Conservation (phyloP, 2,888 invertebrate genomes). For the Cataglyphis livida region DNA sequence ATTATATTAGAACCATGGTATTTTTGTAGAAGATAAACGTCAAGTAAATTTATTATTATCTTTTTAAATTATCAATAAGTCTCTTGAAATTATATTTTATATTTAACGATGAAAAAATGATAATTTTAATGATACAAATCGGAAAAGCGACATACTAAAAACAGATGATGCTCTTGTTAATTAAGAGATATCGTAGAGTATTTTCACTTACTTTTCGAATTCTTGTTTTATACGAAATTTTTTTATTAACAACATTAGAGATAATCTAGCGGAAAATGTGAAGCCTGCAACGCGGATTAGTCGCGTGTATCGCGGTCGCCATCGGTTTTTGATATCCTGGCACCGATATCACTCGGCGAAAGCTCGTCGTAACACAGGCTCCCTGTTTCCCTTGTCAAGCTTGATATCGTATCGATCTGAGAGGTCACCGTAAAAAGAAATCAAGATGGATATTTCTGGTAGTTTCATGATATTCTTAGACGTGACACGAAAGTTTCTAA, state of each 20-base stretch:
- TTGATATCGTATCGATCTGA: constrained; percentile 73
- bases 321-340: constrained; percentile 72
- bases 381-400: constrained; percentile 67
- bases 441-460: constrained; percentile 49
- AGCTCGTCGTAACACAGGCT: constrained; percentile 69
- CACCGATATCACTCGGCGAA: constrained; percentile 73
- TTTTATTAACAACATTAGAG: background rate
- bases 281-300: constrained; percentile 13
- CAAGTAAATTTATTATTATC: background rate
- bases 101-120: background rate
- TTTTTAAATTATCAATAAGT: background rate
- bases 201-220: background rate
- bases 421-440: constrained; percentile 59
- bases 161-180: background rate
- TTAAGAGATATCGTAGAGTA: background rate
- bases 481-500: background rate
- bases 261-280: constrained; percentile 6
- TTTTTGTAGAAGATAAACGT: background rate
- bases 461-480: constrained; percentile 53
- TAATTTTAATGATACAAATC: background rate
- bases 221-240: background rate
- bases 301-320: constrained; percentile 36
- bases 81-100: constrained; percentile 9
- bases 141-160: background rate
- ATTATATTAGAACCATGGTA: background rate